phyloP scores from a whole-genome alignment of 35 echinoderm and acorn worm genomes.

The Ptychodera flava region DNA sequence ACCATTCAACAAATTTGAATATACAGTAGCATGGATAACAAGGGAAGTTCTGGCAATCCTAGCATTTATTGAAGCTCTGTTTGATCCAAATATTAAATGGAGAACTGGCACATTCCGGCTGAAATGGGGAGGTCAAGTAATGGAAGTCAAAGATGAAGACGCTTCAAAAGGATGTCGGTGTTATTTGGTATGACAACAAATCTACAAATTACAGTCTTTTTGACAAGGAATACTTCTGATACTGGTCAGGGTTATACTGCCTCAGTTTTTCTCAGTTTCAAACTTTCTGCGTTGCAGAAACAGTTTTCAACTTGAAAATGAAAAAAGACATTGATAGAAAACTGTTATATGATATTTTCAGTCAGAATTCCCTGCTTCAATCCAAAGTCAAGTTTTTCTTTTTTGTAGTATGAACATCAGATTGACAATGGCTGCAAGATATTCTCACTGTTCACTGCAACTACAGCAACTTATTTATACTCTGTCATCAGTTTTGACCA shows the following conservation, averaged over 20 bases:
- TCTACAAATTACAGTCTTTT: neutral
- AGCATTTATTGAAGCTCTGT: slow-evolving; percentile 68
- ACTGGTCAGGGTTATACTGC: neutral
- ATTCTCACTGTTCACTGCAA: too few relatives aligned
- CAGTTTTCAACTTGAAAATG: neutral
- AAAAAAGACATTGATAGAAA: neutral
- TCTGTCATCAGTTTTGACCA: too few relatives aligned
- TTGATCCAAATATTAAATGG: slow-evolving; percentile 63
- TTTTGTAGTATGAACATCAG: too few relatives aligned
- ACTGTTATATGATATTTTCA: neutral
- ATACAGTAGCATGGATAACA: slow-evolving; percentile 72
- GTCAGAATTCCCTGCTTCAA: neutral
- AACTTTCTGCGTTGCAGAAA: neutral
- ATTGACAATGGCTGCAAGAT: too few relatives aligned
- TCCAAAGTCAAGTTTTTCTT: too few relatives aligned
- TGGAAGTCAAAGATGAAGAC: slow-evolving; percentile 40
- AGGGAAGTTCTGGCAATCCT: slow-evolving; percentile 61
- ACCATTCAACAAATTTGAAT: slow-evolving; percentile 84
- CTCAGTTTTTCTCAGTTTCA: neutral
- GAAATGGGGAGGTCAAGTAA: slow-evolving; percentile 72
- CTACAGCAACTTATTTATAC: too few relatives aligned
- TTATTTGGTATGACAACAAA: neutral
- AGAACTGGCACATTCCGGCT: slow-evolving; percentile 68
- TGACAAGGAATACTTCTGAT: neutral
- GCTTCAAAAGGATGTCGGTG: neutral